A percentile compares a stretch with the other conserved stretches of the same genome.
Conservation (phyloP, 2,888 invertebrate genomes). For the Nymphalis polychloros region DNA sequence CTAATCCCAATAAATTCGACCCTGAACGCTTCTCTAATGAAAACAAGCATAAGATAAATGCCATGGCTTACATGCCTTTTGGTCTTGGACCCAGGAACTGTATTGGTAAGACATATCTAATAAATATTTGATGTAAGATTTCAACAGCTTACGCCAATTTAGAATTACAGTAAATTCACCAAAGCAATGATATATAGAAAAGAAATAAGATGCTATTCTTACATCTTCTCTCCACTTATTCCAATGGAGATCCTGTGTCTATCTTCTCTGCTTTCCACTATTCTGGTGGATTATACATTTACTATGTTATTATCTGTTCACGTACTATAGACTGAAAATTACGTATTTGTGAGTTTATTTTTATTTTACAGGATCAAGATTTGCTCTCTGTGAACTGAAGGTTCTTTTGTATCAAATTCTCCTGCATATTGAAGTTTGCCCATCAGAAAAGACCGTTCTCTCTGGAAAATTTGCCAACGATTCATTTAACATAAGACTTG, state of each 20-base stretch:
- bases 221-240: too few relatives aligned
- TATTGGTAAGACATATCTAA: constrained; percentile 66
- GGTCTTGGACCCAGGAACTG: constrained; percentile 84
- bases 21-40: constrained; percentile 82
- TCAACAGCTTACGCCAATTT: background rate
- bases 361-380: constrained; percentile 54
- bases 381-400: constrained; percentile 67
- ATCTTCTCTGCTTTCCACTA: too few relatives aligned
- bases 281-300: too few relatives aligned
- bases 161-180: too few relatives aligned
- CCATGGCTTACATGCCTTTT: constrained; percentile 74
- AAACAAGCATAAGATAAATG: constrained; percentile 70
- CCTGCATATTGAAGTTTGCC: constrained; percentile 54
- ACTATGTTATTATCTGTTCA: too few relatives aligned
- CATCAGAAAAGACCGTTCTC: constrained; percentile 52
- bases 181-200: too few relatives aligned
- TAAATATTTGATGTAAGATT: background rate
- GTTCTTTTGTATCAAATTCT: constrained; percentile 62
- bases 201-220: too few relatives aligned
- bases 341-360: too few relatives aligned
- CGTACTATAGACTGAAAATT: too few relatives aligned
- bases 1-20: constrained; percentile 81
- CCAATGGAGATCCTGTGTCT: too few relatives aligned
- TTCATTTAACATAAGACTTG: constrained; percentile 47
- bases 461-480: constrained; percentile 47